Conservation (phyloP, 2,113 vertebrate genomes). For the Clarias magur region DNA sequence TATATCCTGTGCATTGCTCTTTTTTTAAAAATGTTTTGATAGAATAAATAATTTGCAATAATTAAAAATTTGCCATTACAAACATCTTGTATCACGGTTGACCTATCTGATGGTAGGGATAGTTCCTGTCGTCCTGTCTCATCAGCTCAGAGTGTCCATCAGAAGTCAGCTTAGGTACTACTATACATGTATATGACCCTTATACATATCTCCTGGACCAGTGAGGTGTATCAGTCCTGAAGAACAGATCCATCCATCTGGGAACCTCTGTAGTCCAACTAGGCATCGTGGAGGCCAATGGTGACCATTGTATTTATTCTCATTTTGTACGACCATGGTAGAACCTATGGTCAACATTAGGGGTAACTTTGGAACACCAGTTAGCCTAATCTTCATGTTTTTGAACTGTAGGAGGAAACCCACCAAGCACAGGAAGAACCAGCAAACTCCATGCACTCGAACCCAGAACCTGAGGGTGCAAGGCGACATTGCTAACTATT, state of each 20-base stretch:
- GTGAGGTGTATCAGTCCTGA: conserved; percentile 8
- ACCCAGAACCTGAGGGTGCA: too few relatives aligned
- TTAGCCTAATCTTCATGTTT: too few relatives aligned
- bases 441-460: too few relatives aligned
- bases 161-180: conserved; percentile 58
- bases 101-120: conserved; percentile 57
- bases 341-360: too few relatives aligned
- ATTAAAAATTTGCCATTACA: background rate
- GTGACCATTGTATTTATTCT: too few relatives aligned
- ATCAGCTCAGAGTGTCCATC: conserved; percentile 44
- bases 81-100: background rate
- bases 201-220: conserved; percentile 50
- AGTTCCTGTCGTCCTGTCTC: conserved; percentile 57
- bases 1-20: background rate
- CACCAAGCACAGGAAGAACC: too few relatives aligned
- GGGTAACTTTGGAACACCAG: too few relatives aligned
- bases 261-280: too few relatives aligned
- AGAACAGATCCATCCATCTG: background rate
- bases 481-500: too few relatives aligned
- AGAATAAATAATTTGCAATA: background rate
- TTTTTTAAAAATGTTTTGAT: background rate
- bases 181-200: conserved; percentile 65
- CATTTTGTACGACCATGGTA: too few relatives aligned
- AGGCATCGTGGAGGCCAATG: too few relatives aligned
- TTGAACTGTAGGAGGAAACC: too few relatives aligned